A percentile compares a stretch with the other conserved stretches of the same genome.
phyloP scores from a whole-genome alignment of 2,113 vertebrate species.

The Oreocharis arfaki region DNA sequence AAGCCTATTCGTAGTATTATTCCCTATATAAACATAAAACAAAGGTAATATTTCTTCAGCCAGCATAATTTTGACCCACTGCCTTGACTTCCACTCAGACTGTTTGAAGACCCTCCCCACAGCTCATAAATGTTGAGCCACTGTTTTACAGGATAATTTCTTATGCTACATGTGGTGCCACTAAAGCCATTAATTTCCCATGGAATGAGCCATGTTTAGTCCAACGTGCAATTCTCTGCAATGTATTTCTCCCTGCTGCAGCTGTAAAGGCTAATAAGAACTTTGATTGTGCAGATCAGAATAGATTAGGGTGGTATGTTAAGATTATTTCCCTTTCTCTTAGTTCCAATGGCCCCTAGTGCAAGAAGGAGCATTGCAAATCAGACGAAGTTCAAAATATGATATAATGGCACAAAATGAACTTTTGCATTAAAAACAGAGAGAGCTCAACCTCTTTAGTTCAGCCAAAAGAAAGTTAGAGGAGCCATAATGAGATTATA shows the following conservation, averaged over 20 bases:
- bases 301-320: not conserved
- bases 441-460: not conserved
- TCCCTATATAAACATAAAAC: not conserved
- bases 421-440: not conserved
- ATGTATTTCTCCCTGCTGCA: not conserved
- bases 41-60: not conserved
- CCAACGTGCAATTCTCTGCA: not conserved
- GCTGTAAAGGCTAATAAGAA: not conserved
- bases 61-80: not conserved
- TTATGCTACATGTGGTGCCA: not conserved
- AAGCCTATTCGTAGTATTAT: not conserved
- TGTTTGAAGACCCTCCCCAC: not conserved
- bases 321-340: not conserved
- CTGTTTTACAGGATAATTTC: not conserved
- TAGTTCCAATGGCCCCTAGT: not conserved
- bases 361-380: not conserved
- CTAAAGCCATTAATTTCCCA: not conserved
- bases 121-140: not conserved
- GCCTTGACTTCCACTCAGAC: not conserved
- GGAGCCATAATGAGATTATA: not conserved
- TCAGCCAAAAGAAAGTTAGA: not conserved
- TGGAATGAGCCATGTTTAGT: not conserved
- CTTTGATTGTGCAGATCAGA: not conserved
- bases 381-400: not conserved
- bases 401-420: not conserved